phyloP scores from a whole-genome alignment of 2,888 invertebrate genomes.

The Diarsia mendica region DNA sequence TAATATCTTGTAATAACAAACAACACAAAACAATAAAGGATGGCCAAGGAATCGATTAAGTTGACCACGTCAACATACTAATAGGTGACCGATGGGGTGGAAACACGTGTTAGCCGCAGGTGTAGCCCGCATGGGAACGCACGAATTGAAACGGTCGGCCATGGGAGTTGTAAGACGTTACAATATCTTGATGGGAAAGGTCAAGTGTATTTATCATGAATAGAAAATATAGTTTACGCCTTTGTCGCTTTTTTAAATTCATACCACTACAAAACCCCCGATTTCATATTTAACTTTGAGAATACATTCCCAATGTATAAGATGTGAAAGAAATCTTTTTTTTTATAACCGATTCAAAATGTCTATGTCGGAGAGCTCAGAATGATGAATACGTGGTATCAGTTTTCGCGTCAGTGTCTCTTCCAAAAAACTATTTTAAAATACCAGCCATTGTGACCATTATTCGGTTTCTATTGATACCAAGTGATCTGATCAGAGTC shows the following conservation, averaged over 20 bases:
- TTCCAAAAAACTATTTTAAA: no score
- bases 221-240: neutral
- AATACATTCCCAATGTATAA: no score
- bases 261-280: no score
- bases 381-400: no score
- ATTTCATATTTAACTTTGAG: no score
- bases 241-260: neutral
- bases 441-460: neutral
- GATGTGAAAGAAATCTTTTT: no score
- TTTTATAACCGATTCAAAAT: no score
- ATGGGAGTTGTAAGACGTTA: conserved; percentile 38
- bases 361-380: no score
- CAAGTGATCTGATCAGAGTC: neutral
- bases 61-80: conserved; percentile 41
- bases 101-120: conserved; percentile 72
- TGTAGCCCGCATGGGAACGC: conserved; percentile 78
- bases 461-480: neutral
- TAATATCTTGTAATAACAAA: conserved; percentile 1
- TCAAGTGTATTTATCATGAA: conserved; percentile 17
- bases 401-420: no score
- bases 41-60: conserved; percentile 40
- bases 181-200: conserved; percentile 26
- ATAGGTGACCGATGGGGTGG: conserved; percentile 47
- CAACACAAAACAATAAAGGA: conserved; percentile 23
- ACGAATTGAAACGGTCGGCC: conserved; percentile 64